Evolutionary conservation across 2,797 vertebrate species (phyloP).

Genomic region (Pipistrellus pygmaeus): DNA sequence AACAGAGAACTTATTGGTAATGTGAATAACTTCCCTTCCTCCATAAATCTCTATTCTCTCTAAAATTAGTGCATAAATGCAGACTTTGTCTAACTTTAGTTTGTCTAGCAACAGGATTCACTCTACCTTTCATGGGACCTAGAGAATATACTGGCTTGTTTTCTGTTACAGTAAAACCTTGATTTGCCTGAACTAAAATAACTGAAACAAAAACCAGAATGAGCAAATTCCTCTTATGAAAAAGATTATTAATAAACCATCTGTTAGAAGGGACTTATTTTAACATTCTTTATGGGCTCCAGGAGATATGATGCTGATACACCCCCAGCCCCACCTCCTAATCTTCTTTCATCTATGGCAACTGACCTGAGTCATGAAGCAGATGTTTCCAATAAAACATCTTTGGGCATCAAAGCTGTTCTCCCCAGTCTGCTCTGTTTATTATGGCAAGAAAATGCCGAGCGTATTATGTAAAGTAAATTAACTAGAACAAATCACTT

Average conservation of each 20-base stretch:
- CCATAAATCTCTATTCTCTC: neutral
- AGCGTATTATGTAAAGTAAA: slow-evolving; percentile 51
- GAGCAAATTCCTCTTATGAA: neutral
- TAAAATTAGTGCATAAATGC: slow-evolving; percentile 1
- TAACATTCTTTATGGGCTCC: neutral
- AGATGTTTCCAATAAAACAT: slow-evolving; percentile 65
- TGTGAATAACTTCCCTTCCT: slow-evolving; percentile 13
- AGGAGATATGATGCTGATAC: neutral
- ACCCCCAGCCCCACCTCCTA: neutral
- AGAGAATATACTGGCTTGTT: neutral
- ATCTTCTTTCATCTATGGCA: slow-evolving; percentile 44
- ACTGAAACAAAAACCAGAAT: slow-evolving; percentile 36
- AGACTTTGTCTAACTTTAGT: slow-evolving; percentile 40
- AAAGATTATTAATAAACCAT: slow-evolving; percentile 1
- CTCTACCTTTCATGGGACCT: neutral
- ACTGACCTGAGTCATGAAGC: slow-evolving; percentile 61
- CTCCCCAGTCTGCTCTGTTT: slow-evolving; percentile 64
- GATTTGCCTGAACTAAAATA: slow-evolving; percentile 7
- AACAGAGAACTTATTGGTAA: neutral
- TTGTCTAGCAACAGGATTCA: neutral
- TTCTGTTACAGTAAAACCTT: slow-evolving; percentile 30
- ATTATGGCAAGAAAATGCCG: slow-evolving; percentile 63
- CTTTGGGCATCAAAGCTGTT: slow-evolving; percentile 53
- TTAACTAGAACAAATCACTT: slow-evolving; percentile 59
- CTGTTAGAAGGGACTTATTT: slow-evolving; percentile 11